phyloP scores from a whole-genome alignment of 2,888 invertebrate species.

The Schizaphis graminum region DNA sequence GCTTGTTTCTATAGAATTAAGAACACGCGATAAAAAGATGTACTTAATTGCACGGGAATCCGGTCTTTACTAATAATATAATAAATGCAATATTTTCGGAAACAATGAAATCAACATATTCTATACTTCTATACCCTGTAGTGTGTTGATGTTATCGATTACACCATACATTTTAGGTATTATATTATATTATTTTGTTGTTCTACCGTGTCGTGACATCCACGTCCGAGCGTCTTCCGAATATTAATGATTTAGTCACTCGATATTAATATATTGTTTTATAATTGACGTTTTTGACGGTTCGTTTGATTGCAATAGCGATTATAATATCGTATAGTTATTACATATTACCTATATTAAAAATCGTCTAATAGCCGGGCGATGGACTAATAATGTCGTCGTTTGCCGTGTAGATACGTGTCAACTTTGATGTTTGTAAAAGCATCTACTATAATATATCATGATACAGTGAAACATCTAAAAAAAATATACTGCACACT shows the following conservation, averaged over 20 bases:
- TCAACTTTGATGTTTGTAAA: not conserved
- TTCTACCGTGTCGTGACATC: not conserved
- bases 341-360: too few species aligned
- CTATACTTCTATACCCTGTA: too few species aligned
- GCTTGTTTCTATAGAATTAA: too few species aligned
- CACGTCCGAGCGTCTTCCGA: not conserved
- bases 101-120: too few species aligned
- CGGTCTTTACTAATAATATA: too few species aligned
- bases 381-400: not conserved
- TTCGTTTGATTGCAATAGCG: not conserved
- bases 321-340: not conserved
- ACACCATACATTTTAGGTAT: too few species aligned
- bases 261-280: not conserved
- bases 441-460: not conserved
- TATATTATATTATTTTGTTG: too few species aligned
- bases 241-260: not conserved
- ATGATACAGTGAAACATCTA: not conserved
- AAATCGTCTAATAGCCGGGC: not conserved
- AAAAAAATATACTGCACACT: not conserved
- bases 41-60: too few species aligned
- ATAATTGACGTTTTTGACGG: not conserved
- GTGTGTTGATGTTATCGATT: too few species aligned
- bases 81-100: too few species aligned
- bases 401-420: not conserved
- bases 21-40: too few species aligned